phyloP scores from a whole-genome alignment of 2,113 vertebrate genomes.

The Notothenia rossii region DNA sequence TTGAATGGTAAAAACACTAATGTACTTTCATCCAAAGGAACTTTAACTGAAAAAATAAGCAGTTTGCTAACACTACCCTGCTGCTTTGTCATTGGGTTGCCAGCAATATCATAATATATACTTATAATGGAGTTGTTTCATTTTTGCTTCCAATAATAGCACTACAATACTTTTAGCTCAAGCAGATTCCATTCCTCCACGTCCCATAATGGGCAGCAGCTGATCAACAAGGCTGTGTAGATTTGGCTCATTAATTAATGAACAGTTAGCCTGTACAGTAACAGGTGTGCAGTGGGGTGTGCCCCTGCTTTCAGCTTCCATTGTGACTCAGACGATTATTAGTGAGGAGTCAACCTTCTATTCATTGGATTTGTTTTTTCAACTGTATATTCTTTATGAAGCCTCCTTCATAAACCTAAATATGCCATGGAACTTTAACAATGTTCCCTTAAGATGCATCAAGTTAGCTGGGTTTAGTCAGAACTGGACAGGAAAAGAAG shows the following conservation, averaged over 20 bases:
- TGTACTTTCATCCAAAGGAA: not conserved
- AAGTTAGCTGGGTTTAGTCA: not conserved
- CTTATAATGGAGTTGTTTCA: not conserved
- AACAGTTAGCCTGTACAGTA: not conserved
- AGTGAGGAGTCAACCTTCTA: not conserved
- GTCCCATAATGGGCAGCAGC: not conserved
- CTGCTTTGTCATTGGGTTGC: not conserved
- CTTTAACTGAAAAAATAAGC: not conserved
- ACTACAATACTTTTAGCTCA: not conserved
- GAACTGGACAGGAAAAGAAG: slow-evolving; percentile 4
- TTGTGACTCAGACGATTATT: not conserved
- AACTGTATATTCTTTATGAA: not conserved
- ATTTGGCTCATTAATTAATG: not conserved
- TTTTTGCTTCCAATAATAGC: not conserved
- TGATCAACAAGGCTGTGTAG: not conserved
- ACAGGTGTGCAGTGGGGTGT: not conserved
- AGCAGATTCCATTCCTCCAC: not conserved
- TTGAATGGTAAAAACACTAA: too few relatives aligned
- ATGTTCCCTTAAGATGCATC: not conserved
- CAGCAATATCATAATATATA: not conserved
- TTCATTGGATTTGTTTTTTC: not conserved
- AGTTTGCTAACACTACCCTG: not conserved
- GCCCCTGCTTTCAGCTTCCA: not conserved
- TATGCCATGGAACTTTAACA: not conserved
- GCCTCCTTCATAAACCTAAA: not conserved